Percentiles rank a stretch among this genome's conserved stretches.
phyloP scores from a whole-genome alignment of 2,113 vertebrate species.

The Gobio gobio region DNA sequence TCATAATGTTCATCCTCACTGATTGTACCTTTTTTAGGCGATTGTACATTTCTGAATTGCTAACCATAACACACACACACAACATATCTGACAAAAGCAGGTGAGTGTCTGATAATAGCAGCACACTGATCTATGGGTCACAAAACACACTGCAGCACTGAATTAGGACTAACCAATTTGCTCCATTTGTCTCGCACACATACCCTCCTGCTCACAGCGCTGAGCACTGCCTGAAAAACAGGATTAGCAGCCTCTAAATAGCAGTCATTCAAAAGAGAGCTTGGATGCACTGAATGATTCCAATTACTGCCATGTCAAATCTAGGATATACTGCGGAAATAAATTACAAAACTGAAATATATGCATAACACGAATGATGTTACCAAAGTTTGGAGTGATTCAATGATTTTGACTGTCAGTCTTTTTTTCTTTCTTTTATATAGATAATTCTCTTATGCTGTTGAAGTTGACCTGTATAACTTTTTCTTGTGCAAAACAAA shows the following conservation, averaged over 20 bases:
- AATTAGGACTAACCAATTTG: constrained; percentile 46
- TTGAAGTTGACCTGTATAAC: background rate
- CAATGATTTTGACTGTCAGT: background rate
- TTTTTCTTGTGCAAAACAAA: background rate
- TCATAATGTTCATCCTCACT: background rate
- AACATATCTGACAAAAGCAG: constrained; percentile 6
- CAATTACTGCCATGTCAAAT: constrained; percentile 55
- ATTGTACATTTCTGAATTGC: background rate
- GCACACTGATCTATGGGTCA: constrained; percentile 29
- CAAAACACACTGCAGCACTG: constrained; percentile 44
- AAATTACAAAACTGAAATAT: constrained; percentile 7
- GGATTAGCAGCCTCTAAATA: constrained; percentile 58
- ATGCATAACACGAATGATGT: background rate
- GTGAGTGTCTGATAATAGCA: background rate
- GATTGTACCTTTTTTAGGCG: background rate
- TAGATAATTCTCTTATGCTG: background rate
- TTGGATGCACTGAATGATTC: constrained; percentile 49
- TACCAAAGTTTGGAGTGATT: background rate
- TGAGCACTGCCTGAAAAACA: constrained; percentile 50
- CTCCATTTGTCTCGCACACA: constrained; percentile 48
- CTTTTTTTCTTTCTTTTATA: background rate
- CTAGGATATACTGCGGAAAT: constrained; percentile 46
- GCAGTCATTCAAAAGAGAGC: constrained; percentile 54
- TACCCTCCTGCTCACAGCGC: constrained; percentile 50
- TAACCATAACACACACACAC: background rate